Percentiles rank a stretch among this genome's conserved stretches.
Evolutionary conservation across 2,797 vertebrate species (phyloP).

Genomic region (Melanotaenia maccullochi): DNA sequence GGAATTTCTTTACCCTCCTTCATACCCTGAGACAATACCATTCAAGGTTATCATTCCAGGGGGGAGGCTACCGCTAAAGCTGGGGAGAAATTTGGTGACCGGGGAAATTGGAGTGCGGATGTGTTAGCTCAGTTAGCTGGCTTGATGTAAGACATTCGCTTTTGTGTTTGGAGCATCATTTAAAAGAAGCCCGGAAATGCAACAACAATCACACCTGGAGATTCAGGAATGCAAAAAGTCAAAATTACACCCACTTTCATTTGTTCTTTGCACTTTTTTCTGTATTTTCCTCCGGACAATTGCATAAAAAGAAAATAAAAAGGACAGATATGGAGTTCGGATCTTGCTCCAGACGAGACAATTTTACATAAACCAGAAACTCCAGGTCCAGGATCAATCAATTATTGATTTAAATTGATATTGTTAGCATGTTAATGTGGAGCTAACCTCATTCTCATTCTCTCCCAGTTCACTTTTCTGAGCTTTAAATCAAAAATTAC

Average conservation of each 20-base stretch:
- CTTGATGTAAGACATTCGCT: slow-evolving; percentile 66
- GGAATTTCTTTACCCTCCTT: slow-evolving; percentile 75
- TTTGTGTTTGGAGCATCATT: slow-evolving; percentile 44
- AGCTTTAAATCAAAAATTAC: slow-evolving; percentile 14
- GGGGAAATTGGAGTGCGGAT: slow-evolving; percentile 59
- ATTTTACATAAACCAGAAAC: not conserved
- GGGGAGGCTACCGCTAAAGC: slow-evolving; percentile 61
- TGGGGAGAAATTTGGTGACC: slow-evolving; percentile 59
- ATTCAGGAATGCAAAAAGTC: slow-evolving; percentile 5
- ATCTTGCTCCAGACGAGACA: not conserved
- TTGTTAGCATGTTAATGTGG: slow-evolving; percentile 5
- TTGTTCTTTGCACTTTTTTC: not conserved
- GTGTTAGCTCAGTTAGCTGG: slow-evolving; percentile 55
- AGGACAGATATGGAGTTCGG: not conserved
- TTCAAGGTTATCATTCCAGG: slow-evolving; percentile 83
- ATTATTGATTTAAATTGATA: slow-evolving; percentile 11
- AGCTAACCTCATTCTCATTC: slow-evolving; percentile 19
- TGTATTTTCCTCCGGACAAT: not conserved
- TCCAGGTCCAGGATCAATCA: slow-evolving; percentile 1
- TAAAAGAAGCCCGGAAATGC: slow-evolving; percentile 23
- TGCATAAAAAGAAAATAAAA: not conserved
- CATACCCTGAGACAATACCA: slow-evolving; percentile 75
- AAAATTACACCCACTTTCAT: not conserved
- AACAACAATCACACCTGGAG: slow-evolving; percentile 34
- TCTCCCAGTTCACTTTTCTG: slow-evolving; percentile 9